These are phyloP conservation scores for Helicolenus hilgendorfi DNA, from an alignment of 2,797 vertebrate species.

Conservation along the genomic window DNA sequence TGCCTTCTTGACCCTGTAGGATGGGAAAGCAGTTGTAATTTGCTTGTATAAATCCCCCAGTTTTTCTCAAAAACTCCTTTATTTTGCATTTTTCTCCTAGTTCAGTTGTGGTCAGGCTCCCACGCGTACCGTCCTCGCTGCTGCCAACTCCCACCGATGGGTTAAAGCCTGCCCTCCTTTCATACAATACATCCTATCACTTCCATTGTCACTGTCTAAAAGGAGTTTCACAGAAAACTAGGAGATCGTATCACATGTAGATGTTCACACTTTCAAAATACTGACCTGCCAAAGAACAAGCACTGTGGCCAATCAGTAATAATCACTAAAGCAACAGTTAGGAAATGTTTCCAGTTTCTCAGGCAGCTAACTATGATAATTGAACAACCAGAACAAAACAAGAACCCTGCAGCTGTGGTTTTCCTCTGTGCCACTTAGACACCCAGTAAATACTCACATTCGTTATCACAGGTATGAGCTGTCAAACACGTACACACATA, in stretches of 20 bases:
- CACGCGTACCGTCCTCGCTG: background rate
- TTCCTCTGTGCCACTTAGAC: background rate
- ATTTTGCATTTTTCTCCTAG: background rate
- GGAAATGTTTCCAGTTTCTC: background rate
- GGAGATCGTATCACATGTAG: background rate
- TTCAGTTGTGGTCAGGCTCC: background rate
- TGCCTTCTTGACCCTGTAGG: conserved; percentile 79
- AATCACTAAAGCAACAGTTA: background rate
- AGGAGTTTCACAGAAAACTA: background rate
- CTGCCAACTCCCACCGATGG: background rate
- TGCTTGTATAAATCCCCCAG: background rate
- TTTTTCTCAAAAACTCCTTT: background rate
- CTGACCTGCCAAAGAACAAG: background rate
- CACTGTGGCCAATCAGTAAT: background rate
- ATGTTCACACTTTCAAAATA: background rate
- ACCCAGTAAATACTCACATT: background rate
- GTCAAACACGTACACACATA: background rate
- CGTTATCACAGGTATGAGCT: background rate
- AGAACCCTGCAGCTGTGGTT: background rate
- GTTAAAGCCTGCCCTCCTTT: background rate
- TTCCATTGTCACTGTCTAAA: background rate
- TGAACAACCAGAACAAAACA: background rate
- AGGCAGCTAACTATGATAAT: background rate
- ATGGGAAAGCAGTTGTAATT: background rate
- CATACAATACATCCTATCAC: background rate